Percentiles rank a stretch among this genome's conserved stretches.
Evolutionary conservation across 2,888 invertebrate species (phyloP).

Genomic region (Kuschelorhynchus macadamiae): DNA sequence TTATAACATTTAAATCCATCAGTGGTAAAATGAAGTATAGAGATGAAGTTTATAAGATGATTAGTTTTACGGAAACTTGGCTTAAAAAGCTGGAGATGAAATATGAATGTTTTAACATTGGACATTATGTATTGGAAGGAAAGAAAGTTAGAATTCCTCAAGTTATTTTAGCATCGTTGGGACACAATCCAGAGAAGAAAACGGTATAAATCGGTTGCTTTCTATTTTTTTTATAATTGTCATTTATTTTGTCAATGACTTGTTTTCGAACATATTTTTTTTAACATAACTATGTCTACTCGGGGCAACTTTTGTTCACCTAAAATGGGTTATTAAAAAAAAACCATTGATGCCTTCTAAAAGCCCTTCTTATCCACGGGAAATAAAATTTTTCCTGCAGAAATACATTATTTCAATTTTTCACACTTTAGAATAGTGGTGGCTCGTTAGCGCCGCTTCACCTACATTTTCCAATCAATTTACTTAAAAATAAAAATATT

Average conservation of each 20-base stretch:
- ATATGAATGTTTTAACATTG: conserved; percentile 66
- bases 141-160: conserved; percentile 64
- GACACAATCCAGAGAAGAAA: conserved; percentile 62
- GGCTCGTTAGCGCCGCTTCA: too few species aligned
- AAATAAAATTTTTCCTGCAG: too few species aligned
- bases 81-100: conserved; percentile 65
- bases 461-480: too few species aligned
- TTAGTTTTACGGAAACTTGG: conserved; percentile 65
- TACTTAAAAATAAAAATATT: too few species aligned
- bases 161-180: conserved; percentile 65
- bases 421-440: too few species aligned
- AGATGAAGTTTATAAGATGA: conserved; percentile 62
- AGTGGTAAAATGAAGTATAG: conserved; percentile 62
- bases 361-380: too few species aligned
- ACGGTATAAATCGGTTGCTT: conserved; percentile 60
- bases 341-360: too few species aligned
- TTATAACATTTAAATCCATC: conserved; percentile 65
- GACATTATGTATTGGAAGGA: conserved; percentile 61
- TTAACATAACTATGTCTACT: not conserved
- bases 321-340: too few species aligned
- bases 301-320: too few species aligned
- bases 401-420: too few species aligned
- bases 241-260: not conserved
- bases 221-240: not conserved
- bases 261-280: not conserved